A percentile compares a stretch with the other conserved stretches of the same genome.
Conservation (phyloP, 2,888 invertebrate genomes). For the Hemithea aestivaria region DNA sequence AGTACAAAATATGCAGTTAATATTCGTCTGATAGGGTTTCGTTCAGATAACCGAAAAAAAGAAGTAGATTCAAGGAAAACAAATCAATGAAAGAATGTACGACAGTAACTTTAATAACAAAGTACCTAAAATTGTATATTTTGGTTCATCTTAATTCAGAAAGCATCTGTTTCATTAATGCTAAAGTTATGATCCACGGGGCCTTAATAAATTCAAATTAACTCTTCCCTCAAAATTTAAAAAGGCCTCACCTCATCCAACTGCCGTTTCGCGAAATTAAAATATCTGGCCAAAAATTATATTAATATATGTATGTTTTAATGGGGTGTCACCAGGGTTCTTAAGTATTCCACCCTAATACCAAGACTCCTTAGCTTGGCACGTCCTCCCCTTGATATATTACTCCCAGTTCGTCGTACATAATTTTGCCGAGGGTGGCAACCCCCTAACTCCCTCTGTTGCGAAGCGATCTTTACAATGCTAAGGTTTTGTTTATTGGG, state of each 20-base stretch:
- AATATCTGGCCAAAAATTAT: conserved; percentile 75
- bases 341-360: conserved; percentile 78
- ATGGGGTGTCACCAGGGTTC: conserved; percentile 78
- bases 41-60: too few relatives aligned
- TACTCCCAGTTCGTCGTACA: conserved; percentile 79
- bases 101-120: too few relatives aligned
- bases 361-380: conserved; percentile 78
- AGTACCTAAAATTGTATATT: too few relatives aligned
- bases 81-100: too few relatives aligned
- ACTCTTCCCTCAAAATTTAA: conserved; percentile 31
- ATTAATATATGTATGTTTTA: conserved; percentile 76
- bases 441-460: conserved; percentile 52
- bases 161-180: conserved; percentile 1
- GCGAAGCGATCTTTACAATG: conserved; percentile 69
- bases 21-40: too few relatives aligned
- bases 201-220: conserved; percentile 19
- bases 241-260: conserved; percentile 40
- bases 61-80: too few relatives aligned
- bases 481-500: conserved; percentile 73
- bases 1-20: too few relatives aligned
- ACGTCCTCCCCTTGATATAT: conserved; percentile 79
- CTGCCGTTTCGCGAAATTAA: conserved; percentile 64
- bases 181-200: conserved; percentile 4
- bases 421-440: conserved; percentile 74
- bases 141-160: conserved; percentile 1